A percentile compares a stretch with the other conserved stretches of the same genome.
These are phyloP conservation scores for Napeogenes sylphis DNA, from an alignment of 2,888 invertebrate genomes.

Conservation along the genomic window DNA sequence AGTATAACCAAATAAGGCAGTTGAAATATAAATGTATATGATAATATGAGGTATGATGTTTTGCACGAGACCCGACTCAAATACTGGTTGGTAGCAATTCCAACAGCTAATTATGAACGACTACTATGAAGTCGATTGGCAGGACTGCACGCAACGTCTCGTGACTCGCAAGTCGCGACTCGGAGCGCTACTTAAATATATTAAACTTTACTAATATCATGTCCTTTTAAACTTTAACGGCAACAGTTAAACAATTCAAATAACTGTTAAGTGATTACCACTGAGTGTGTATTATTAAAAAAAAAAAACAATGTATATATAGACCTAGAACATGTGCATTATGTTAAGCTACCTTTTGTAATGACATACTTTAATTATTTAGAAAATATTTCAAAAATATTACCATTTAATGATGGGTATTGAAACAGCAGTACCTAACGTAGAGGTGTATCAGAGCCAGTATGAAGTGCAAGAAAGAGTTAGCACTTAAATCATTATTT, in stretches of 20 bases:
- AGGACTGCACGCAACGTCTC: slow-evolving; percentile 65
- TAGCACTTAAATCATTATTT: no score
- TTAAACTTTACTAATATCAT: slow-evolving; percentile 41
- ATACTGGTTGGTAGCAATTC: slow-evolving; percentile 43
- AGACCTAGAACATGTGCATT: no score
- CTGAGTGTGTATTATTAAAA: no score
- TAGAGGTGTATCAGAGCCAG: no score
- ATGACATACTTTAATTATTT: no score
- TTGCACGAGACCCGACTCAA: slow-evolving; percentile 28
- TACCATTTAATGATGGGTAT: no score
- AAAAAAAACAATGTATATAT: no score
- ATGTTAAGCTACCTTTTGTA: no score
- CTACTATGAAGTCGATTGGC: slow-evolving; percentile 60
- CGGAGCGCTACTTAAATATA: slow-evolving; percentile 49
- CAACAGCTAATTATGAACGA: slow-evolving; percentile 51
- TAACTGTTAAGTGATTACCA: no score
- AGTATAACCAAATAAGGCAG: not conserved
- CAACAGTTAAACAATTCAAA: slow-evolving; percentile 14
- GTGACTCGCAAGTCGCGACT: slow-evolving; percentile 42
- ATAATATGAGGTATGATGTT: slow-evolving; percentile 26
- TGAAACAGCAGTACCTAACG: no score
- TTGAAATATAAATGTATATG: slow-evolving; percentile 12
- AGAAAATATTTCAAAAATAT: no score
- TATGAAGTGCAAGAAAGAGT: no score
- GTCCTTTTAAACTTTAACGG: slow-evolving; percentile 26